Base-by-base conservation (phyloP, 2,888 invertebrate genomes). In the Phortica magna region DNA sequence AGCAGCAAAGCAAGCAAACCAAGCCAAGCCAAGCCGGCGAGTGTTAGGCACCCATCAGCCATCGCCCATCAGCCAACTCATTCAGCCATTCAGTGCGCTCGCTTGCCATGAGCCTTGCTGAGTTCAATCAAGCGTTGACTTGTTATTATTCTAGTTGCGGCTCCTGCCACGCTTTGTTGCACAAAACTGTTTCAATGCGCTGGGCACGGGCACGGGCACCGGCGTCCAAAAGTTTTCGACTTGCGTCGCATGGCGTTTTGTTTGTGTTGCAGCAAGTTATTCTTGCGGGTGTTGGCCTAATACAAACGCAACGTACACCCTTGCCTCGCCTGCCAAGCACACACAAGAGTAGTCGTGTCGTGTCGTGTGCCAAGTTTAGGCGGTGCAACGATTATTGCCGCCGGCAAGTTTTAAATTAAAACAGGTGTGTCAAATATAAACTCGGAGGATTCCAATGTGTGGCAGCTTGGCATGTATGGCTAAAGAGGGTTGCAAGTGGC, bases 341-440 rank as follows among this genome's bases (percentile, higher is more conserved):
- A 14, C 2, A n/a, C n/a, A n/a, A 48, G 48, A 48, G 14, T 7
- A 48, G 48, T 17, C 76, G 17, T 67, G 41, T 22, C 12, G 17
- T 70, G 79, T 74, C 75, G 73, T 74, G 76, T 64, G 64, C 74
- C 80, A 77, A 55, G 71, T 61, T 71, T 64, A 59, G 39, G 43
- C 53, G 76, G 77, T 83, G 87, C 85, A 87, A n/a, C 71, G n/a
- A 85, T 87, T 83, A 86, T 83, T 78, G 82, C 82, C 83, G 74
- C 77, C 79, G 85, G 87, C 87, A 83, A 81, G 80, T 83, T 85
- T 84, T 83, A 83, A 85, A 87, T 85, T 82, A 84, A 86, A 87
- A 84, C 85, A 87, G 86, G 87, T 86, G 85, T 87, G 87, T 87
- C 87, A 87, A 87, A 83, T 83, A 81, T 84, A 86, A 87, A 85